These are phyloP conservation scores for Apoda limacodes DNA, from an alignment of 2,888 invertebrate genomes.

Conservation along the genomic window DNA sequence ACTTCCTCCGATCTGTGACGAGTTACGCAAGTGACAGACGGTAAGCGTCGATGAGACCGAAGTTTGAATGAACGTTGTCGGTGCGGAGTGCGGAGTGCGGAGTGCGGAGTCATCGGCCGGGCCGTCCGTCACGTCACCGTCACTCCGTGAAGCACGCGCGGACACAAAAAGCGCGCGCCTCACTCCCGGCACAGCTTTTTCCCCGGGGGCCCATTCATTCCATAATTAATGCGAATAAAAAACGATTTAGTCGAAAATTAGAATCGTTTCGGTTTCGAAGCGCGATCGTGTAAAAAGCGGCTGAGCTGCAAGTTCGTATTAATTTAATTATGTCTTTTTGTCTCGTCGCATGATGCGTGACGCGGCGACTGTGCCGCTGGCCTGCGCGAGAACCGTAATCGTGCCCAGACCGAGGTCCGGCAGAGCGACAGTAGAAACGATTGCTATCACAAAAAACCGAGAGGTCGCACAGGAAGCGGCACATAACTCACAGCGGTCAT, in stretches of 20 bases:
- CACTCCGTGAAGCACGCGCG: constrained; percentile 54
- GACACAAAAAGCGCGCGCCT: constrained; percentile 26
- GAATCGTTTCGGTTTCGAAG: constrained; percentile 53
- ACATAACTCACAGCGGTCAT: no score
- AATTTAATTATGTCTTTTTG: constrained; percentile 59
- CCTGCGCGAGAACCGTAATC: constrained; percentile 2
- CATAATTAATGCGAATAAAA: constrained; percentile 61
- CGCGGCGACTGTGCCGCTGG: constrained; percentile 5
- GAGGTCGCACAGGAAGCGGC: no score
- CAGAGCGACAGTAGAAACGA: constrained; percentile 8
- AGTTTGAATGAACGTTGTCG: background rate
- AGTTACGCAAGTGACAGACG: no score
- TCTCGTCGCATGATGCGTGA: constrained; percentile 27
- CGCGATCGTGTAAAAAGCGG: constrained; percentile 34
- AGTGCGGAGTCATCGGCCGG: constrained; percentile 12
- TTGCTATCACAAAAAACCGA: no score
- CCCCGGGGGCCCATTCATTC: constrained; percentile 41
- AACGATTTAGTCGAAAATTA: constrained; percentile 52
- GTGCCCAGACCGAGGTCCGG: constrained; percentile 6
- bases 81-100: constrained; percentile 3
- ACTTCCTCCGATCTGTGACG: no score
- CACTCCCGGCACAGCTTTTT: constrained; percentile 24
- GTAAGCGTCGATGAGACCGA: no score
- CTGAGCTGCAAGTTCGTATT: constrained; percentile 42
- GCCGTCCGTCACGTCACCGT: no score